These are phyloP conservation scores for Brachionus calyciflorus DNA, from an alignment of 1,140 invertebrate genomes.

Conservation along the genomic window DNA sequence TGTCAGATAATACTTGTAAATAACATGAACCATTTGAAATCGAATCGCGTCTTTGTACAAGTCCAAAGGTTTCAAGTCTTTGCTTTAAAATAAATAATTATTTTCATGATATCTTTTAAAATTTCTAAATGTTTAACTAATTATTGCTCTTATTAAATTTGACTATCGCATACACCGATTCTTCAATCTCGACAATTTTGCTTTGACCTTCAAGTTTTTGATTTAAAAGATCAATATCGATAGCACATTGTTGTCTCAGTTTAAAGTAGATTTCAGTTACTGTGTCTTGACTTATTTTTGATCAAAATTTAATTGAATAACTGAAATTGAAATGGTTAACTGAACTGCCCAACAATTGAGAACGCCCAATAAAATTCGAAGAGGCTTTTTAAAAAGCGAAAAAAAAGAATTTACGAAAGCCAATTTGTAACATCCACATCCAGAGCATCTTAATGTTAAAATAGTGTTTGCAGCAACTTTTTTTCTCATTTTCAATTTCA, in stretches of 20 bases:
- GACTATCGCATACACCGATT: not conserved
- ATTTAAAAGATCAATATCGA: not conserved
- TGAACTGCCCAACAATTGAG: not conserved
- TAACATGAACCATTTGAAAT: too few relatives aligned
- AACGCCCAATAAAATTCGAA: not conserved
- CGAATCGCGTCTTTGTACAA: too few relatives aligned
- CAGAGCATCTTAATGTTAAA: not conserved
- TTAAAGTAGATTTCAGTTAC: not conserved
- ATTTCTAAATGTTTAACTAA: too few relatives aligned
- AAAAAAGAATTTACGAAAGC: not conserved
- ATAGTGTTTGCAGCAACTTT: not conserved
- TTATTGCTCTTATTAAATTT: too few relatives aligned
- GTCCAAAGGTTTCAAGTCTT: too few relatives aligned
- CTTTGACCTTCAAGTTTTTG: not conserved
- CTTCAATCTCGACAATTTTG: not conserved
- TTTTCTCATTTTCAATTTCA: not conserved
- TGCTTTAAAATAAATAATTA: too few relatives aligned
- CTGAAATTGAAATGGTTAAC: not conserved
- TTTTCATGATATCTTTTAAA: too few relatives aligned
- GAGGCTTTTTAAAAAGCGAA: slow-evolving; percentile 8
- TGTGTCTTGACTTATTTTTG: not conserved
- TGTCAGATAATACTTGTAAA: too few relatives aligned
- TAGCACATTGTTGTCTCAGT: not conserved
- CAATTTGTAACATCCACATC: not conserved
- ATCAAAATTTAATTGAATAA: slow-evolving; percentile 14